These are phyloP conservation scores for Scomber colias DNA, from an alignment of 2,113 vertebrate species.

Conservation along the genomic window DNA sequence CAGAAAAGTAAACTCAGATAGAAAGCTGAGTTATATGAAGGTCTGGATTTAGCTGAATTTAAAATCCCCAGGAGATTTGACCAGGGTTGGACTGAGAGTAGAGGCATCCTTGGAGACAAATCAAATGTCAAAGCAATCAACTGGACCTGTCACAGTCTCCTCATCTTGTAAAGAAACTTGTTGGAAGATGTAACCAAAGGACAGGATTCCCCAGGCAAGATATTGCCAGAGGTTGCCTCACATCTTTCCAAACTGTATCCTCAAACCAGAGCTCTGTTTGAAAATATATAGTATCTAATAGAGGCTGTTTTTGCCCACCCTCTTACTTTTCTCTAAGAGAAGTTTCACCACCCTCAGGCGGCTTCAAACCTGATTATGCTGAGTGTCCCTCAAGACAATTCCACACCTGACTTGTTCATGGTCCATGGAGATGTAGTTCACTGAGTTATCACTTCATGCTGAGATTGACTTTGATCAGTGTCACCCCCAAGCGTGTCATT, in stretches of 20 bases:
- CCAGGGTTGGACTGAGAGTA: background rate
- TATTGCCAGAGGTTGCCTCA: conserved; percentile 57
- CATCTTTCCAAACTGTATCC: conserved; percentile 26
- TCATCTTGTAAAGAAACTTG: conserved; percentile 16
- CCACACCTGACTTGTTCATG: conserved; percentile 22
- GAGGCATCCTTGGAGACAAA: conserved; percentile 32
- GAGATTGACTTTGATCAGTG: conserved; percentile 36
- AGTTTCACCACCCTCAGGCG: conserved; percentile 19
- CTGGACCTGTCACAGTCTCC: conserved; percentile 20
- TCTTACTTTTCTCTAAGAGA: conserved; percentile 26
- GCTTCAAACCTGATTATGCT: conserved; percentile 12
- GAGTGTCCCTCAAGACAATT: conserved; percentile 27
- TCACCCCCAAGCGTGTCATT: conserved; percentile 28
- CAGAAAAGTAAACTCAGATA: background rate
- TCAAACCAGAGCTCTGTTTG: conserved; percentile 21
- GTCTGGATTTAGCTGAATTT: background rate
- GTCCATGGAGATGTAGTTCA: conserved; percentile 5
- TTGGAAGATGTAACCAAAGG: conserved; percentile 33
- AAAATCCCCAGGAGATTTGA: conserved; percentile 31
- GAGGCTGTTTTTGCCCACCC: conserved; percentile 21
- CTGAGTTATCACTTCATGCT: conserved; percentile 30
- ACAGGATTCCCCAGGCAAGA: conserved; percentile 26
- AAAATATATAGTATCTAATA: conserved; percentile 27
- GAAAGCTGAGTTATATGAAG: conserved; percentile 17
- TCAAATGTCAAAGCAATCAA: conserved; percentile 22